A percentile compares a stretch with the other conserved stretches of the same genome.
phyloP scores from a whole-genome alignment of 2,888 invertebrate genomes.

The Andrena bucephala region DNA sequence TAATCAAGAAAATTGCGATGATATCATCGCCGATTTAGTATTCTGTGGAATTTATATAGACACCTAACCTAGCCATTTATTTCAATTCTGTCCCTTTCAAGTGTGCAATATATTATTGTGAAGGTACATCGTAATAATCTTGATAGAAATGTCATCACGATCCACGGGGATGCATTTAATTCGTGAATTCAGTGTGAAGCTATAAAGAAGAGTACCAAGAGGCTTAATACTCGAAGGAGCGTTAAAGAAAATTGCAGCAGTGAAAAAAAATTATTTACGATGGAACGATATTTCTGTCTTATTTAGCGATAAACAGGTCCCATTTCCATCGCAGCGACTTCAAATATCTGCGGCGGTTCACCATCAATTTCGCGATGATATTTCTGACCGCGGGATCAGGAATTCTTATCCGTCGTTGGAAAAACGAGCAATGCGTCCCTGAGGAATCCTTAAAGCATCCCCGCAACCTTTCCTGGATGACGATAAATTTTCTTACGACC shows the following conservation, averaged over 20 bases:
- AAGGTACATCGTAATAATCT: too few relatives aligned
- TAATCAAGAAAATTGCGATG: too few relatives aligned
- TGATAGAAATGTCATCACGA: too few relatives aligned
- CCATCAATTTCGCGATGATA: constrained; percentile 26
- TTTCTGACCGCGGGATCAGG: constrained; percentile 23
- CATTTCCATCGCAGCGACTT: background rate
- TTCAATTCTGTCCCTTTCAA: too few relatives aligned
- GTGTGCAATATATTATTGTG: too few relatives aligned
- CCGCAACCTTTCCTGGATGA: constrained; percentile 18
- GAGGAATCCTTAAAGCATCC: constrained; percentile 39
- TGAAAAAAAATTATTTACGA: background rate
- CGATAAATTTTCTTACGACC: constrained; percentile 27
- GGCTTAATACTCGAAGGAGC: background rate
- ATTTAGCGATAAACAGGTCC: background rate
- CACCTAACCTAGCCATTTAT: too few relatives aligned
- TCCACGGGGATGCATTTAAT: too few relatives aligned
- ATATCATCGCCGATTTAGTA: too few relatives aligned
- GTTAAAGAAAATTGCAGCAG: background rate
- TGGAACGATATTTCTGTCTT: background rate
- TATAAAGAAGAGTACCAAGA: background rate
- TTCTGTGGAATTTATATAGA: too few relatives aligned
- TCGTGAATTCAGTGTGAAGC: too few relatives aligned
- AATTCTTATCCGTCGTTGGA: constrained; percentile 30
- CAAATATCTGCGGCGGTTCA: constrained; percentile 14
- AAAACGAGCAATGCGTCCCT: constrained; percentile 44